phyloP scores from a whole-genome alignment of 2,113 vertebrate genomes.

The Papio anubis region DNA sequence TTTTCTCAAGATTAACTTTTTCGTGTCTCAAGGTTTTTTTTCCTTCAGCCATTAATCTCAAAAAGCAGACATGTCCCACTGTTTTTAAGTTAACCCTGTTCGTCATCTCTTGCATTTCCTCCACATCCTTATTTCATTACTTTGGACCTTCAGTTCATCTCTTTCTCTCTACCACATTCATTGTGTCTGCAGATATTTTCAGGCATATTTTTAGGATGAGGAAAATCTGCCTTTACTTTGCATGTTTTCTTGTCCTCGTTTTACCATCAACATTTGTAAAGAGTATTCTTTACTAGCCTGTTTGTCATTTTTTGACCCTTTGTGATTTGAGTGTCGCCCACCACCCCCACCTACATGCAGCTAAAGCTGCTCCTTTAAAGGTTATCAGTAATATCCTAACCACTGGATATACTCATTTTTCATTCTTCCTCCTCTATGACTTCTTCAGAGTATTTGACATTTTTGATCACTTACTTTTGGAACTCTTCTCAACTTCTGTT shows the following conservation, averaged over 20 bases:
- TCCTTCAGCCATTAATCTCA: background rate
- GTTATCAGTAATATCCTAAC: background rate
- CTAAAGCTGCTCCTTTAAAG: background rate
- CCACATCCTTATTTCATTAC: background rate
- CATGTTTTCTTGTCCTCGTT: conserved; percentile 20
- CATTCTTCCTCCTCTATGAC: background rate
- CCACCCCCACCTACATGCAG: background rate
- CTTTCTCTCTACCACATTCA: background rate
- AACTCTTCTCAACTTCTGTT: conserved; percentile 31
- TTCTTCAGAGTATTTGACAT: background rate
- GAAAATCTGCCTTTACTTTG: background rate
- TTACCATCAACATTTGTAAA: conserved; percentile 1
- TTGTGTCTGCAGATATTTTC: conserved; percentile 6
- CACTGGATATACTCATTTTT: background rate
- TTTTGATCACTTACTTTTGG: background rate
- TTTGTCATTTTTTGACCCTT: conserved; percentile 39
- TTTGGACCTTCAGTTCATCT: background rate
- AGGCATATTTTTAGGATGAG: background rate
- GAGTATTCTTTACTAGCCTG: conserved; percentile 8
- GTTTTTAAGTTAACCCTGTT: background rate
- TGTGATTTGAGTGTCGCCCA: background rate
- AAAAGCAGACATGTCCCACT: background rate
- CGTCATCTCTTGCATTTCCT: background rate
- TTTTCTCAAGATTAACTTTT: conserved; percentile 33
- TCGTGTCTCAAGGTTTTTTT: background rate